phyloP scores from a whole-genome alignment of 2,113 vertebrate species.

The Eulemur rufifrons region DNA sequence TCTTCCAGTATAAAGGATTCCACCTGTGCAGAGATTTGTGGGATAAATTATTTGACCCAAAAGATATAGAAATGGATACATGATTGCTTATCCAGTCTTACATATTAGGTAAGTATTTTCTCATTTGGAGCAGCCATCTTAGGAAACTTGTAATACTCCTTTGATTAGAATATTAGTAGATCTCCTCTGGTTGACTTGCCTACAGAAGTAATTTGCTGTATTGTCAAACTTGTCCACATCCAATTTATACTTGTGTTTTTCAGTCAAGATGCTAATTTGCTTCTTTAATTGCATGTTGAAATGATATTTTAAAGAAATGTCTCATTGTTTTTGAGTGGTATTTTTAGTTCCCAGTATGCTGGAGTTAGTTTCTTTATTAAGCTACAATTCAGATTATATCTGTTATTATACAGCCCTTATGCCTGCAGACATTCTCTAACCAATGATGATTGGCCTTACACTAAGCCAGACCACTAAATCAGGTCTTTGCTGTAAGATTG shows the following conservation, averaged over 20 bases:
- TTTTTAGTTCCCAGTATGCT: not conserved
- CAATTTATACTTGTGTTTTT: slow-evolving; percentile 5
- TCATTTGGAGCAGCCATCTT: not conserved
- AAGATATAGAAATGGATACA: not conserved
- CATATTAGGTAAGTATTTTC: slow-evolving; percentile 3
- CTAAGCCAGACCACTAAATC: not conserved
- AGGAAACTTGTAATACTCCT: not conserved
- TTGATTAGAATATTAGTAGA: slow-evolving; percentile 6
- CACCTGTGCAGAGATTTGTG: not conserved
- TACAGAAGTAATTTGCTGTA: slow-evolving; percentile 21
- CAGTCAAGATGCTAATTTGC: not conserved
- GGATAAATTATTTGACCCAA: not conserved
- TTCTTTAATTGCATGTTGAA: not conserved
- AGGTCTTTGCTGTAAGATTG: not conserved
- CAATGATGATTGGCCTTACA: not conserved
- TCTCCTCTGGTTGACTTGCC: not conserved
- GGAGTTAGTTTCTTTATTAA: not conserved
- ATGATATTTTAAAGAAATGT: slow-evolving; percentile 6
- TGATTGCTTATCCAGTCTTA: not conserved
- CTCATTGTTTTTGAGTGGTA: not conserved
- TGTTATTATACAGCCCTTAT: not conserved
- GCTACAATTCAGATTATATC: not conserved
- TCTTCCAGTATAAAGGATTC: not conserved
- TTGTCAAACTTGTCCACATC: not conserved
- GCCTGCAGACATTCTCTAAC: not conserved